A percentile compares a stretch with the other conserved stretches of the same genome.
These are phyloP conservation scores for Hydrocynus forskahlii DNA, from an alignment of 2,797 vertebrate genomes.

Conservation along the genomic window DNA sequence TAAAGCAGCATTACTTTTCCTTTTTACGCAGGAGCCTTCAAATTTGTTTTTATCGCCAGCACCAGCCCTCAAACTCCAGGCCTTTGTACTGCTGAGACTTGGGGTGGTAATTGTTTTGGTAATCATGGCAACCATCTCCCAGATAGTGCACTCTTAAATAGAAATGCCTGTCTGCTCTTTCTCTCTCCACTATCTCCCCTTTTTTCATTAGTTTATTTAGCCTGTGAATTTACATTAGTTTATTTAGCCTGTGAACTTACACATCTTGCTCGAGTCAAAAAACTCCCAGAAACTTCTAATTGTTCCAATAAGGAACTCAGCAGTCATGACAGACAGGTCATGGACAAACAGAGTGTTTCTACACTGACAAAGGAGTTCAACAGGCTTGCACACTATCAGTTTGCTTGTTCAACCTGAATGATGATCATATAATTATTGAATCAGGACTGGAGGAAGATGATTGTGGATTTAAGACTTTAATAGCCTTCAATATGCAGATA, in stretches of 20 bases:
- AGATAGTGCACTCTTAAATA: constrained; percentile 40
- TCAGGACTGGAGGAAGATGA: no score
- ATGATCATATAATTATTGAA: no score
- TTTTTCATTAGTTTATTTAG: constrained; percentile 28
- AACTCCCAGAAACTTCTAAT: neutral
- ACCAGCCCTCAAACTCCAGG: constrained; percentile 20
- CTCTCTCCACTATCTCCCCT: constrained; percentile 16
- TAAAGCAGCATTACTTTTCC: constrained; percentile 54
- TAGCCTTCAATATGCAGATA: no score
- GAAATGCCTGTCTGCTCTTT: neutral
- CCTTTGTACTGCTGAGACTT: constrained; percentile 35
- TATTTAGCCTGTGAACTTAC: constrained; percentile 25
- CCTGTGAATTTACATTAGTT: constrained; percentile 39
- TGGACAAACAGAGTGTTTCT: no score
- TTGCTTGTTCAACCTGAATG: no score
- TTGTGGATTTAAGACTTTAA: no score
- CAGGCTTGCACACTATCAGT: no score
- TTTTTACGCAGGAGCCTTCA: constrained; percentile 24
- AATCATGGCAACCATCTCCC: constrained; percentile 61
- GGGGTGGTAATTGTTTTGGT: constrained; percentile 48
- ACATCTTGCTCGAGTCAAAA: neutral
- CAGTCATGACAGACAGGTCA: no score
- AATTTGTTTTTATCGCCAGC: constrained; percentile 17
- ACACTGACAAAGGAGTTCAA: no score
- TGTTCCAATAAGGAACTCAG: no score